Percentiles rank a stretch among this genome's conserved stretches.
phyloP scores from a whole-genome alignment of 1,140 invertebrate genomes.

The Lepidurus packardi region DNA sequence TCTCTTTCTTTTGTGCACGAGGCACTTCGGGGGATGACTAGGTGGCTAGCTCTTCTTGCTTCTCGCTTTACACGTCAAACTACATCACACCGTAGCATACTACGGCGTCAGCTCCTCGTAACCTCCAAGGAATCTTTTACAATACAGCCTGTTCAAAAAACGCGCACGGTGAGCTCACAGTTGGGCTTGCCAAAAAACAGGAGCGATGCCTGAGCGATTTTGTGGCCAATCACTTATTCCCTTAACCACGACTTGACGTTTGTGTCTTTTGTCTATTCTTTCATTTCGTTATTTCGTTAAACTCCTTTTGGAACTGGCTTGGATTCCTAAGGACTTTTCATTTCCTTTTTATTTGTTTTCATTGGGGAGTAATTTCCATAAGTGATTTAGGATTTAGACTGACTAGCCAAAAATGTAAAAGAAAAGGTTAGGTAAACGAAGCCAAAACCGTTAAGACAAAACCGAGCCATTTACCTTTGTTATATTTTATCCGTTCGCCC shows the following conservation, averaged over 20 bases:
- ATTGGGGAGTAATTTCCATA: no score
- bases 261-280: slow-evolving; percentile 10
- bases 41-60: not conserved
- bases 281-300: not conserved
- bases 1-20: not conserved
- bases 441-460: no score
- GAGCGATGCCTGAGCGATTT: not conserved
- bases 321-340: not conserved
- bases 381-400: no score
- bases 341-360: not conserved
- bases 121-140: not conserved
- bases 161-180: not conserved
- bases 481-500: no score
- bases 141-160: not conserved
- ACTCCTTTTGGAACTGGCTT: not conserved
- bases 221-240: not conserved
- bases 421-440: no score
- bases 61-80: slow-evolving; percentile 14
- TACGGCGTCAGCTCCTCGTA: not conserved
- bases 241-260: not conserved
- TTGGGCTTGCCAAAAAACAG: not conserved
- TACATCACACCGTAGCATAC: not conserved
- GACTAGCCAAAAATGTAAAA: no score
- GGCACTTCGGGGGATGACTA: not conserved
- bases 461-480: no score